A percentile compares a stretch with the other conserved stretches of the same genome.
Evolutionary conservation across 2,113 vertebrate genomes (phyloP).

Genomic region (Dicaeum eximium): DNA sequence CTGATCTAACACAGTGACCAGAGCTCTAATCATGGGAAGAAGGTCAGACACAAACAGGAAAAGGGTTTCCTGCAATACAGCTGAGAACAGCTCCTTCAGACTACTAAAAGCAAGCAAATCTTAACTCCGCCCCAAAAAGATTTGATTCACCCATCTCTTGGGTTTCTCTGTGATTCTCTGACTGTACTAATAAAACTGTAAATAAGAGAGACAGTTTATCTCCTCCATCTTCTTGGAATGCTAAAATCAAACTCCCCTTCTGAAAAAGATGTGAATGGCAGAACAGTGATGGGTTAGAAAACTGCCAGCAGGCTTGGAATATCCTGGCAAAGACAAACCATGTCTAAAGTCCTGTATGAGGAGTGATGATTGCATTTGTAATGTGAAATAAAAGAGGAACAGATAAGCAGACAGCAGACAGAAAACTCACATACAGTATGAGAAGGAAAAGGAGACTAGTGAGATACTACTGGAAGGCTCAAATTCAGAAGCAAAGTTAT

Average conservation of each 20-base stretch:
- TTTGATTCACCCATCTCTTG: rapidly evolving
- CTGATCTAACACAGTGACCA: not conserved
- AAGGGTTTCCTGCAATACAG: not conserved
- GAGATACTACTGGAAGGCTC: not conserved
- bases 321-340: not conserved
- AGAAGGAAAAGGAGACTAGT: not conserved
- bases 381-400: not conserved
- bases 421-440: not conserved
- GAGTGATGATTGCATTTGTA: not conserved
- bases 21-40: not conserved
- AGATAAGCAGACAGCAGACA: not conserved
- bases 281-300: not conserved
- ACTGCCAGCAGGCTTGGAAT: not conserved
- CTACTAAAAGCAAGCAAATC: not conserved
- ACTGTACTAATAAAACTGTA: not conserved
- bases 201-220: not conserved
- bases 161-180: not conserved
- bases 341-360: rapidly evolving
- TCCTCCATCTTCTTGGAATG: not conserved
- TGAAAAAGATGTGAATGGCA: not conserved
- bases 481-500: not conserved
- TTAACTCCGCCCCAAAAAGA: not conserved
- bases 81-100: not conserved
- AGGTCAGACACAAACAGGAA: not conserved
- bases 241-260: not conserved